Percentiles rank a stretch among this genome's conserved stretches.
Evolutionary conservation across 2,888 invertebrate genomes (phyloP).

Genomic region (Imbricaverruca yamaguchii): DNA sequence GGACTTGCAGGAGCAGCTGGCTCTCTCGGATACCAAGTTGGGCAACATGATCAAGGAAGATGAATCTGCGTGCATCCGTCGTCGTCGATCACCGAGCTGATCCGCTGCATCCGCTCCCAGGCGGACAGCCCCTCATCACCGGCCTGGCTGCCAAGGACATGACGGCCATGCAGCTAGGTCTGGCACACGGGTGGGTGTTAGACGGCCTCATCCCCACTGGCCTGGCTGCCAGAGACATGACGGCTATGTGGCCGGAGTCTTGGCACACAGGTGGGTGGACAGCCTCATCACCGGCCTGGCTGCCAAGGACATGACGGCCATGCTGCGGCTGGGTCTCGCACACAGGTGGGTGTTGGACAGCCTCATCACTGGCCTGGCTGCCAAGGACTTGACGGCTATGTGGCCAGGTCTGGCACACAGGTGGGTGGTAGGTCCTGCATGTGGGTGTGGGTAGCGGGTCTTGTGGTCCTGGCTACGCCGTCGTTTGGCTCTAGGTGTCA

Average conservation of each 20-base stretch:
- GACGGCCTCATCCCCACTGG: too few species aligned
- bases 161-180: conserved; percentile 90
- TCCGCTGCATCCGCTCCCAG: conserved; percentile 92
- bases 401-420: conserved; percentile 55
- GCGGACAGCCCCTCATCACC: conserved; percentile 77
- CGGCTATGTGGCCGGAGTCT: too few species aligned
- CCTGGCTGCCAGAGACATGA: too few species aligned
- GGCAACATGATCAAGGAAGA: conserved; percentile 88
- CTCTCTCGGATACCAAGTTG: conserved; percentile 92
- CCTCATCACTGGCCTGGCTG: too few species aligned
- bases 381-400: conserved; percentile 92
- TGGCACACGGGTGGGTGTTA: conserved; percentile 58
- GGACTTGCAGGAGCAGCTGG: conserved; percentile 56
- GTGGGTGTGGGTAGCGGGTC: too few species aligned
- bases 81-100: conserved; percentile 69
- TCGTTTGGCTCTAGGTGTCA: too few species aligned
- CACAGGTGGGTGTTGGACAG: conserved; percentile 50
- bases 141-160: conserved; percentile 63
- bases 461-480: too few species aligned
- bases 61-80: conserved; percentile 78
- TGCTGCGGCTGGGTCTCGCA: conserved; percentile 90
- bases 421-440: too few species aligned
- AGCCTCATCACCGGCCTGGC: conserved; percentile 61
- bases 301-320: conserved; percentile 83
- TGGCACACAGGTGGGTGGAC: too few species aligned